Conservation (phyloP, 2,797 vertebrate species). For the Phalanger gymnotis region DNA sequence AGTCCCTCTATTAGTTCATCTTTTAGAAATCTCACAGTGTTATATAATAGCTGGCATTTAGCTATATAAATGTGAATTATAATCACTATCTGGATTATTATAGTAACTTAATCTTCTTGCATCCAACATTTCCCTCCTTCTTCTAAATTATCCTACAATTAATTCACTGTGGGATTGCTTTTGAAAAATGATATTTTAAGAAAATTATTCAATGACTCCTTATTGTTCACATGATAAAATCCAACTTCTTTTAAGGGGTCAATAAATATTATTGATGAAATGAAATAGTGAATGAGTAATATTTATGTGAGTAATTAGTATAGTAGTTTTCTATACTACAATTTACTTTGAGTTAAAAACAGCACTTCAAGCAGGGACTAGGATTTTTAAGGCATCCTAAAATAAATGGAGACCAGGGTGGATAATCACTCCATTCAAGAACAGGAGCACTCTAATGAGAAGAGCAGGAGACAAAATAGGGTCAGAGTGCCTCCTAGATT, state of each 20-base stretch:
- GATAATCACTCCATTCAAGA: neutral
- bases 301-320: neutral
- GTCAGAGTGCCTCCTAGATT: neutral
- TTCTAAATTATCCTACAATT: neutral
- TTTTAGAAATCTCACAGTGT: neutral
- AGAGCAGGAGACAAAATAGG: neutral
- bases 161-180: neutral
- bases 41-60: neutral
- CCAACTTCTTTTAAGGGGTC: neutral
- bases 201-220: neutral
- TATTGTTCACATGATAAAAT: neutral
- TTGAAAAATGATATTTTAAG: neutral
- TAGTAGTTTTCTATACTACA: neutral
- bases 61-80: neutral
- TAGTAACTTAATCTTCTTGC: neutral
- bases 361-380: neutral
- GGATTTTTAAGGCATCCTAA: neutral
- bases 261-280: neutral
- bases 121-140: neutral
- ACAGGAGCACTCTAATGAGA: neutral
- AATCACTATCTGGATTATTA: neutral
- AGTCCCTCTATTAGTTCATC: neutral
- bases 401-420: neutral
- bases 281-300: neutral
- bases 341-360: neutral